These are phyloP conservation scores for Bellardia bayeri DNA, from an alignment of 2,888 invertebrate genomes.

Conservation along the genomic window DNA sequence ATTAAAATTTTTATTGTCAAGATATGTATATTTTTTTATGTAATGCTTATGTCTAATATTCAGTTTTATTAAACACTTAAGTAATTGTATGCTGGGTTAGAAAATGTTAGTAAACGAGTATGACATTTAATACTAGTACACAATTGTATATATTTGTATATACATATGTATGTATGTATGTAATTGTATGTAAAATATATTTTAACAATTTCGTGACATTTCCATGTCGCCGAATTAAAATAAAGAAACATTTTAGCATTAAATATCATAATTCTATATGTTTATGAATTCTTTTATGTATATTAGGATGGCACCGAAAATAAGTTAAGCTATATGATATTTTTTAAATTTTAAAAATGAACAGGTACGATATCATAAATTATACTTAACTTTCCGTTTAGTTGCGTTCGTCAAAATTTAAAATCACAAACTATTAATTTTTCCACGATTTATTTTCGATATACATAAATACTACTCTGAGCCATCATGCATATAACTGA, in stretches of 20 bases:
- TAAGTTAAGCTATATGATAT: no score
- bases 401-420: no score
- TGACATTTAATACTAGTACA: background rate
- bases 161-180: background rate
- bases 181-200: background rate
- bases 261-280: background rate
- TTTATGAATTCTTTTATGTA: background rate
- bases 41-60: no score
- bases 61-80: no score
- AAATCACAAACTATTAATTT: background rate
- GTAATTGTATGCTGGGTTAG: background rate
- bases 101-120: background rate
- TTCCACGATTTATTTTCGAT: background rate
- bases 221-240: constrained; percentile 19
- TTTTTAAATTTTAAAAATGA: no score
- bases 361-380: no score
- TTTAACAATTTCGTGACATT: background rate
- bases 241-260: constrained; percentile 13
- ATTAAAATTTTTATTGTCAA: no score
- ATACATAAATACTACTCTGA: background rate
- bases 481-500: no score
- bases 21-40: no score
- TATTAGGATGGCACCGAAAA: background rate
- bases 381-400: no score
- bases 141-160: background rate